Percentiles rank a stretch among this genome's conserved stretches.
Evolutionary conservation across 2,113 vertebrate genomes (phyloP).

Genomic region (Falcunculus frontatus): DNA sequence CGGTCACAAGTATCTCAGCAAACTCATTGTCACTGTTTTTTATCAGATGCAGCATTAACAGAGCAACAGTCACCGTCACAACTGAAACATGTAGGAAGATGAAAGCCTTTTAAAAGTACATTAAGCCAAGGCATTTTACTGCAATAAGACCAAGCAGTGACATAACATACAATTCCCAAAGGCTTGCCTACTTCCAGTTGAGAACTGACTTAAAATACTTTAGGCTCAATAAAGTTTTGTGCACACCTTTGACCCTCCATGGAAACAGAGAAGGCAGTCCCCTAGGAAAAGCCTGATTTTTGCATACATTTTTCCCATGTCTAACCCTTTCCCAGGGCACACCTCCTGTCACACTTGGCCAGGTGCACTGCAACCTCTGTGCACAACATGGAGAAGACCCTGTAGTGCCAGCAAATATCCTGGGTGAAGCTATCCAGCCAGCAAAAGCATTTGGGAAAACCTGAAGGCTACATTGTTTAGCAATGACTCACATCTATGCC

Average conservation of each 20-base stretch:
- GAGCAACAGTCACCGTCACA: not conserved
- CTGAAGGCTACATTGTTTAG: not conserved
- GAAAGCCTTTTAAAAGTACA: not conserved
- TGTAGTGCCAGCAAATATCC: rapidly evolving
- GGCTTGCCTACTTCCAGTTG: not conserved
- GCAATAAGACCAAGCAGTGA: not conserved
- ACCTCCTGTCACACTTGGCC: not conserved
- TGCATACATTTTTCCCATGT: not conserved
- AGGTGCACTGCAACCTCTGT: no score
- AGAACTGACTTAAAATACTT: not conserved
- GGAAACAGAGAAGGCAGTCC: not conserved
- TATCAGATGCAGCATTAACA: not conserved
- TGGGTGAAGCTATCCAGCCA: not conserved
- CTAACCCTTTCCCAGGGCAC: not conserved
- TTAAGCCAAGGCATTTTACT: not conserved
- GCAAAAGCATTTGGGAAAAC: not conserved
- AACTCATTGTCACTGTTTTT: not conserved
- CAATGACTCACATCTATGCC: not conserved
- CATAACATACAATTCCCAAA: not conserved
- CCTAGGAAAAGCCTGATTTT: not conserved
- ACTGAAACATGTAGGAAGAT: not conserved
- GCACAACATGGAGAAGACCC: not conserved
- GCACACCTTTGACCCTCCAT: not conserved
- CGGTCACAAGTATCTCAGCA: not conserved
- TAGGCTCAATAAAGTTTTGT: not conserved